These are phyloP conservation scores for Pluvialis apricaria DNA, from an alignment of 2,113 vertebrate genomes.

Conservation along the genomic window DNA sequence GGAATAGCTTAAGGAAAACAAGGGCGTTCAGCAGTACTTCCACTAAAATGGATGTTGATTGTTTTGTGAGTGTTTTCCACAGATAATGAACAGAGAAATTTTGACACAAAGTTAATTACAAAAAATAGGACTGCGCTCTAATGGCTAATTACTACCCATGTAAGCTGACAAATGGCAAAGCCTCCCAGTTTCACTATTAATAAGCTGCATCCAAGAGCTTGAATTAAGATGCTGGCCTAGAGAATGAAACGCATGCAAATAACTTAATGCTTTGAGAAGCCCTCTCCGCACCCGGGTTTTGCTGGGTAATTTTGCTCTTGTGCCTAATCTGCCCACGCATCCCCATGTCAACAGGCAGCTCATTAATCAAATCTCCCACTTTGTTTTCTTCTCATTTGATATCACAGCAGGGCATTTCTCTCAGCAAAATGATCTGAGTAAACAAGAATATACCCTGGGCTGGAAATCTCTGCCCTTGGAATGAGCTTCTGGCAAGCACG, in stretches of 20 bases:
- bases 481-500: neutral
- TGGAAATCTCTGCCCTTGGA: slow-evolving; percentile 17
- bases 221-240: neutral
- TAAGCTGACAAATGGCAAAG: slow-evolving; percentile 30
- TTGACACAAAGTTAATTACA: slow-evolving; percentile 56
- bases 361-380: slow-evolving; percentile 21
- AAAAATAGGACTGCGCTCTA: slow-evolving; percentile 7
- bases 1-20: neutral
- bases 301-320: neutral
- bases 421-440: neutral
- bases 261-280: neutral
- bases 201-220: neutral
- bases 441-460: neutral
- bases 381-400: slow-evolving; percentile 23
- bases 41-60: neutral
- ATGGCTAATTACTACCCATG: slow-evolving; percentile 25
- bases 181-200: slow-evolving; percentile 31
- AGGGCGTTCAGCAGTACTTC: neutral
- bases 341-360: neutral
- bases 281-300: neutral
- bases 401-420: neutral
- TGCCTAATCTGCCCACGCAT: neutral
- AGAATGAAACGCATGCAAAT: neutral
- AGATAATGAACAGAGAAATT: slow-evolving; percentile 45
- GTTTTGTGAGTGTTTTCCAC: slow-evolving; percentile 25